Conservation (phyloP, 2,113 vertebrate species). For the Microtus montanus region DNA sequence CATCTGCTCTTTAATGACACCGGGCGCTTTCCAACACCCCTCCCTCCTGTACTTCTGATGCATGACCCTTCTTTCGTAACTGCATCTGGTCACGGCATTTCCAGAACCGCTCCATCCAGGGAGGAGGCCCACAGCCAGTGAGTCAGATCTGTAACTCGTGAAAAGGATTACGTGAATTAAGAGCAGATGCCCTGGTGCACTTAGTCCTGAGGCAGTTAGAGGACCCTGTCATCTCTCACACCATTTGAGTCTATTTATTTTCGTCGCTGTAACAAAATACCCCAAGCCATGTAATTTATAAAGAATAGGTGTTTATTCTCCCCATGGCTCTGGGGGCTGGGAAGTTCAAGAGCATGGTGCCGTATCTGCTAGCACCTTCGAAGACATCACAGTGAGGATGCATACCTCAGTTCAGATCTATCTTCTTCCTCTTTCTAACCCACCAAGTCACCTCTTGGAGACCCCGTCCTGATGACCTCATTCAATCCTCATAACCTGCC, state of each 20-base stretch:
- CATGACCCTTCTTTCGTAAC: conserved; percentile 23
- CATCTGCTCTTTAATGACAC: conserved; percentile 32
- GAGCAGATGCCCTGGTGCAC: not conserved
- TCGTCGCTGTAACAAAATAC: not conserved
- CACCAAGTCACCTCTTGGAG: not conserved
- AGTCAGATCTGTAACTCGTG: conserved; percentile 56
- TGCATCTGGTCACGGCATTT: conserved; percentile 49
- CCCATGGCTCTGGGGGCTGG: not conserved
- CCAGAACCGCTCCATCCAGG: conserved; percentile 24
- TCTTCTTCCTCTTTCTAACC: not conserved
- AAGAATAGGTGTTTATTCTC: not conserved
- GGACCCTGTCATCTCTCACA: not conserved
- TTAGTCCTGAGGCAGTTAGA: not conserved
- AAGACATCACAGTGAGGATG: not conserved
- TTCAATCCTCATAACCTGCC: not conserved
- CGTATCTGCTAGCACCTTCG: not conserved
- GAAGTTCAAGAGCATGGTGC: not conserved
- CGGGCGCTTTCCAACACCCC: not conserved
- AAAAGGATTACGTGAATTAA: conserved; percentile 7
- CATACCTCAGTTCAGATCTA: not conserved
- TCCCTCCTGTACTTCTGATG: not conserved
- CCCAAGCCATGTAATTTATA: not conserved
- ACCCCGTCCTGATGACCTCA: not conserved
- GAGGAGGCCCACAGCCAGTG: not conserved
- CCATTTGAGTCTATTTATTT: not conserved